These are phyloP conservation scores for Tribolium freemani DNA, from an alignment of 2,888 invertebrate genomes.

Conservation along the genomic window DNA sequence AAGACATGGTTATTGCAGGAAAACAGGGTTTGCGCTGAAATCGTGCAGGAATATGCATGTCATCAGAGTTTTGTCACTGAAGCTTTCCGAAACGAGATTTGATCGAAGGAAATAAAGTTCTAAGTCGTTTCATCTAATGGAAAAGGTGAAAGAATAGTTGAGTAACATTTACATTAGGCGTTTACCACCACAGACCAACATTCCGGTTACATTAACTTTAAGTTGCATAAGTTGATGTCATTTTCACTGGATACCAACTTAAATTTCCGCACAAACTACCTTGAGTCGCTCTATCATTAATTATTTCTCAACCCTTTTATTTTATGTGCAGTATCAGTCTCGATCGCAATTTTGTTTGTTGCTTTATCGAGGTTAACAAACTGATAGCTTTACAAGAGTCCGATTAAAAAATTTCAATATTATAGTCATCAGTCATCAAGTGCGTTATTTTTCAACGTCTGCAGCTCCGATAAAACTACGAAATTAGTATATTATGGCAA, in stretches of 20 bases:
- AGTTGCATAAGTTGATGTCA: neutral
- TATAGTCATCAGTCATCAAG: constrained; percentile 18
- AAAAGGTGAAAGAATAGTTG: neutral
- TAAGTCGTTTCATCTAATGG: no score
- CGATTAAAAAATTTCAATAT: neutral
- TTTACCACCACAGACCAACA: neutral
- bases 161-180: neutral
- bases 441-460: constrained; percentile 8
- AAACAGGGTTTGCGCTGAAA: no score
- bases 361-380: neutral
- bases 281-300: no score
- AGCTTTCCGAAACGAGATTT: no score
- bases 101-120: no score
- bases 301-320: neutral
- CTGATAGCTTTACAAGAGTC: neutral
- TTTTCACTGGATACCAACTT: neutral
- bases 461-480: constrained; percentile 18
- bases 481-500: constrained; percentile 23
- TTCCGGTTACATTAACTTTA: neutral
- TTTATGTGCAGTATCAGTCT: neutral
- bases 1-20: no score
- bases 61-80: no score
- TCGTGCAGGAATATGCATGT: no score
- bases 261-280: neutral
- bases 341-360: no score